Evolutionary conservation across 2,888 invertebrate genomes (phyloP).

Genomic region (Apotomis turbidana): DNA sequence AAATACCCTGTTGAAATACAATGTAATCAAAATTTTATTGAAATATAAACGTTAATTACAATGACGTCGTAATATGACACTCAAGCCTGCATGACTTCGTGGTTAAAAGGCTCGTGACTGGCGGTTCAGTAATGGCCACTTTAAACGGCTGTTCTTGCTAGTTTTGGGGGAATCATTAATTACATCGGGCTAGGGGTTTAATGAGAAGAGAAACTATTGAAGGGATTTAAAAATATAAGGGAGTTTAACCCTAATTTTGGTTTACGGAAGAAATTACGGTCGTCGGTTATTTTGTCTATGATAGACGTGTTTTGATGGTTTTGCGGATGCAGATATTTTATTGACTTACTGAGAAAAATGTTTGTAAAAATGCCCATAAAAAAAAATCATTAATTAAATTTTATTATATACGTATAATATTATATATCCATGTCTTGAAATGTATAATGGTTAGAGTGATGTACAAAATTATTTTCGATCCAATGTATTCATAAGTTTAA

Average conservation of each 20-base stretch:
- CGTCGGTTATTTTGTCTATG: no score
- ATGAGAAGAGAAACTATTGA: conserved; percentile 40
- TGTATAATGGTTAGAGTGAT: no score
- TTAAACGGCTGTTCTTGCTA: conserved; percentile 56
- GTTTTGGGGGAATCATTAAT: conserved; percentile 59
- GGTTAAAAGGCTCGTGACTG: conserved; percentile 50
- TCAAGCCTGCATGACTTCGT: conserved; percentile 42
- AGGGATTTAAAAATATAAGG: conserved; percentile 25
- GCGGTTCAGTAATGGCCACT: conserved; percentile 50
- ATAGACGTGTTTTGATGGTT: no score
- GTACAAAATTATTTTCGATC: no score
- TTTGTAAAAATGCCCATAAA: no score
- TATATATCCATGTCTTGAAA: no score
- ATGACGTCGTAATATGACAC: conserved; percentile 34
- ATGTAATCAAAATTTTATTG: neutral
- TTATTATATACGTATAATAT: no score
- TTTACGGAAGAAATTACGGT: neutral
- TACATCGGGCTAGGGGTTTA: conserved; percentile 47
- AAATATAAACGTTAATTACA: conserved; percentile 15
- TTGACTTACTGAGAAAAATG: no score
- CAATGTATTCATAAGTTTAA: neutral
- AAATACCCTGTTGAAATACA: no score
- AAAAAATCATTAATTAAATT: no score
- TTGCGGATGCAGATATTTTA: no score
- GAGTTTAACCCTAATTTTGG: conserved; percentile 1